Evolutionary conservation across 2,888 invertebrate species (phyloP).

Genomic region (Lamellibrachia columna): DNA sequence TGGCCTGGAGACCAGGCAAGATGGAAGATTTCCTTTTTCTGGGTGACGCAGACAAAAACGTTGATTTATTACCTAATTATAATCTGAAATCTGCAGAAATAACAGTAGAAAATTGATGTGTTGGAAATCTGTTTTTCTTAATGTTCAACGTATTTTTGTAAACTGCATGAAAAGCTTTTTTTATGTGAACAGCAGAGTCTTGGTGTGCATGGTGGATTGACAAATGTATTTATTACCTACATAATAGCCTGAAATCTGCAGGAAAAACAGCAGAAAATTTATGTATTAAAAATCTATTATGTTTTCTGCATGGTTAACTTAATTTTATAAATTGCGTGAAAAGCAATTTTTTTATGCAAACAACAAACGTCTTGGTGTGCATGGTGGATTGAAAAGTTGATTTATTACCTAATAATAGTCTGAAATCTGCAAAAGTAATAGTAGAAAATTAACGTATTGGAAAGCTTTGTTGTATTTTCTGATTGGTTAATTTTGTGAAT

Average conservation of each 20-base stretch:
- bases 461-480: conserved; percentile 1
- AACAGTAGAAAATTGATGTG: neutral
- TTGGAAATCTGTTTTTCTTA: neutral
- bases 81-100: neutral
- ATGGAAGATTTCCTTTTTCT: neutral
- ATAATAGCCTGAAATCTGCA: neutral
- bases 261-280: neutral
- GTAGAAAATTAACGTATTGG: neutral
- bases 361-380: too few relatives aligned
- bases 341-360: too few relatives aligned
- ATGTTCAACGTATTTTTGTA: too few relatives aligned
- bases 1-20: neutral
- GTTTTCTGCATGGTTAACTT: too few relatives aligned
- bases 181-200: too few relatives aligned
- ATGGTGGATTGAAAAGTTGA: neutral
- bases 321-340: too few relatives aligned
- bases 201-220: neutral
- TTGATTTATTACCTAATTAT: conserved; percentile 16
- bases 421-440: neutral
- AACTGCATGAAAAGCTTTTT: too few relatives aligned
- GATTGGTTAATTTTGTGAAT: conserved; percentile 2
- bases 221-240: neutral
- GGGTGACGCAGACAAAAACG: neutral
- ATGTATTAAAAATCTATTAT: too few relatives aligned
- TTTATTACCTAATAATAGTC: neutral